Base-by-base conservation (phyloP, 2,888 invertebrate genomes). In the Bhutanitis thaidina region DNA sequence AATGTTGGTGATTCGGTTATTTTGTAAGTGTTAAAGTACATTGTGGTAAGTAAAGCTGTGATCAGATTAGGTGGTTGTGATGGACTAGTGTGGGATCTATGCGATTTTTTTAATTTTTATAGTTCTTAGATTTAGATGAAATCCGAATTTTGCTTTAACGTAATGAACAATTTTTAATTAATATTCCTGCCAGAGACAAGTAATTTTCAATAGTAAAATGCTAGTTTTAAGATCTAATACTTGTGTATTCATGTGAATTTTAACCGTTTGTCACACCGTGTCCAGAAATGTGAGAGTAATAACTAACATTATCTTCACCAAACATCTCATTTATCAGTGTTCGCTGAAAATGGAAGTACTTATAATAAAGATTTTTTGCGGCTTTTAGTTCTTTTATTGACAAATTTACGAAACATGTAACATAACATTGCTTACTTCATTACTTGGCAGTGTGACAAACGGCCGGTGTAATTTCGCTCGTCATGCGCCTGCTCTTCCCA, bases 11-110 rank as follows among this genome's bases (percentile, higher is more conserved):
- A 14, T 40, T 52, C 51, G 47, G 47, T 48, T 43, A 55, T n/a
- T 52, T 58, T 57, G 63, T 71, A 71, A 65, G 54, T 72, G 70
- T 68, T n/a, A 64, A 59, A 68, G 36, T 52, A 46, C 63, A 65
- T 69, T 68, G 65, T 74, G 71, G 77, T 80, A 80, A 81, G 77
- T 75, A 68, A 77, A 74, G 75, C 88, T 87, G 87, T 88, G 87
- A 88, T 88, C 82, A 77, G 82, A 74, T 63, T 77, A 77, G 86
- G 77, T 70, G 88, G 88, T 87, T 88, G 88, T 87, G 88, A 87
- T 73, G 80, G 73, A 67, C 55, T 65, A 69, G 69, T 63, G 71
- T 69, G 69, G 65, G 66, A n/a, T 77, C 76, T 74, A 77, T 75
- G 76, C 67, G 65, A 66, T 65, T 72, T 80, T 78, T 77, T 74